Evolutionary conservation across 2,888 invertebrate species (phyloP).

Genomic region (Marasmarcha lunaedactyla): DNA sequence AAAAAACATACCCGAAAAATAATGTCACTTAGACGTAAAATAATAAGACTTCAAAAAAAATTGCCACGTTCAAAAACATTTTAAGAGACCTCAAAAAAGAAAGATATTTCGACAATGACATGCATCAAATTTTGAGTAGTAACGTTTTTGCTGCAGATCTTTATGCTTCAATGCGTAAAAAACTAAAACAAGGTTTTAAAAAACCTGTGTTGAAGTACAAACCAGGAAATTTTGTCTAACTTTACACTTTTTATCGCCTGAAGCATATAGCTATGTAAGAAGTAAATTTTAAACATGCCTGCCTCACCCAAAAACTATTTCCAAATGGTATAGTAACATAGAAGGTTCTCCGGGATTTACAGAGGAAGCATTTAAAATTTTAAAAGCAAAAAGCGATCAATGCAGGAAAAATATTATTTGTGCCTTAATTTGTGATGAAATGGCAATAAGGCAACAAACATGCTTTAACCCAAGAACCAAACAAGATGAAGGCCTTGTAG

Average conservation of each 20-base stretch:
- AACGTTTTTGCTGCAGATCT: conserved; percentile 3
- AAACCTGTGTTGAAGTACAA: background rate
- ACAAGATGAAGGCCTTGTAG: conserved; percentile 12
- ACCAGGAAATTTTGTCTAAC: conserved; percentile 5
- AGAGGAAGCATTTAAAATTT: conserved; percentile 17
- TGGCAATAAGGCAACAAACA: conserved; percentile 18
- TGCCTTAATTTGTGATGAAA: conserved; percentile 20
- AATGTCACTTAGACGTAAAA: background rate
- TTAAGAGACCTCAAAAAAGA: conserved; percentile 4
- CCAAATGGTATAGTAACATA: conserved; percentile 11
- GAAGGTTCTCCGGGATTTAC: conserved; percentile 23
- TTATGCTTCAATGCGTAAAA: background rate
- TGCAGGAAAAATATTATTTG: conserved; percentile 13
- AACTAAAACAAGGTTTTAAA: background rate
- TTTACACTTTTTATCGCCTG: conserved; percentile 8
- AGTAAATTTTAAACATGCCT: conserved; percentile 9
- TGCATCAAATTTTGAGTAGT: conserved; percentile 1
- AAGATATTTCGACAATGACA: conserved; percentile 1
- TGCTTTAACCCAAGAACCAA: conserved; percentile 9
- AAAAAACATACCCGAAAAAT: background rate
- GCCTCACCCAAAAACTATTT: conserved; percentile 7
- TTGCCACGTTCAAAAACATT: conserved; percentile 4
- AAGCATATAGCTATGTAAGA: conserved; percentile 12
- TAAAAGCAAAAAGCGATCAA: conserved; percentile 13
- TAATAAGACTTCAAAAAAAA: conserved; percentile 3